Evolutionary conservation across 2,113 vertebrate genomes (phyloP), one percentile per base, ranked within the genome.

Genomic region (Onychostruthus taczanowskii): DNA sequence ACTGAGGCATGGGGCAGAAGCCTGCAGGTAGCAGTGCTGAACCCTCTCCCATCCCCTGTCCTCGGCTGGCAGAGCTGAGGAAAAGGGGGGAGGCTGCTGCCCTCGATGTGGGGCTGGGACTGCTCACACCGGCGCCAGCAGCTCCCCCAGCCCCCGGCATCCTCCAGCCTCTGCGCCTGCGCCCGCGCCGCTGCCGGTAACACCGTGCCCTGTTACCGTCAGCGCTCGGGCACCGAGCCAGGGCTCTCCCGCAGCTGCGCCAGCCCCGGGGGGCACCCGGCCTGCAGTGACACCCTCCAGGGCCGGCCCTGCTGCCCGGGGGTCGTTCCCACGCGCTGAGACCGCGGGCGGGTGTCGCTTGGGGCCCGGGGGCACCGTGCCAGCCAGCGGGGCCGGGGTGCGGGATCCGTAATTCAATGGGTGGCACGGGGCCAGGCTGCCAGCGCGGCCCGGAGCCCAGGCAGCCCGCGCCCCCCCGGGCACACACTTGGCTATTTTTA

Each of bases 381-480:
- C 80, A 91, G 88, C 41, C 46, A 3, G 46, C 11, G 5, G 81
- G 59, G 44, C 83, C 10, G 12, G 74, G 63, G 53, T 75, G 77
- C 87, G 27, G 55, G 70, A 84, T 69, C 80, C 50, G 2, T 87
- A 35, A 84, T 75, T 94, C 89, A 87, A 83, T 93, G 92, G 43
- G 69, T 96, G 96, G 95, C 94, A 89, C 35, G 2, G 24, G 31
- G 74, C 86, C 96, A 96, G 78, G 55, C 76, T 87, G 88, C 89
- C 75, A 72, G 91, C 55, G 4, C 16, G 28, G 74, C 85, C 58
- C 3, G 24, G 77, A 87, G 80, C 87, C 81, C 17, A 5, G 86
- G 83, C 69, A 85, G 84, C 80, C 23, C 19, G 1, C 70, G 33
- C 63, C 23, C 16, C 30, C 28, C 37, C 20, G 10, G 31, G 17